phyloP scores from a whole-genome alignment of 2,888 invertebrate genomes.

The Xestia rhomboidea region DNA sequence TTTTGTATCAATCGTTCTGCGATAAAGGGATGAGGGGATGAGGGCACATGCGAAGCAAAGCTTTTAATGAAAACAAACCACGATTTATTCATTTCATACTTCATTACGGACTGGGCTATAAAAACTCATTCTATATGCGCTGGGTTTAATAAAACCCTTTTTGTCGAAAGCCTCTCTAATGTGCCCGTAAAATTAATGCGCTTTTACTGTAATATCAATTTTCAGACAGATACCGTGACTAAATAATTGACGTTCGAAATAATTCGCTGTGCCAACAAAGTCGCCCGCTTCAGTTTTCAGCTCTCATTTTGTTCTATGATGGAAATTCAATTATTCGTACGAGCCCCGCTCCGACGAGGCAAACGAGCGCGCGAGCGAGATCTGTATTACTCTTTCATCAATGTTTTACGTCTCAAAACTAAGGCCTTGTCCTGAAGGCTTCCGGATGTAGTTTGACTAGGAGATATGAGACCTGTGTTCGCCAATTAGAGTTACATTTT shows the following conservation, averaged over 20 bases:
- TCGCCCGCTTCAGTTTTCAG: conserved; percentile 89
- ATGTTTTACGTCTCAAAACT: conserved; percentile 85
- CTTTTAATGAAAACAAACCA: conserved; percentile 31
- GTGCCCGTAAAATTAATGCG: conserved; percentile 68
- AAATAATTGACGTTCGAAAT: conserved; percentile 89
- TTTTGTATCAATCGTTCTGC: conserved; percentile 11
- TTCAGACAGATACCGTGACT: conserved; percentile 83
- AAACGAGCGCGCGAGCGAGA: conserved; percentile 78
- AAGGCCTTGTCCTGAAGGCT: conserved; percentile 76
- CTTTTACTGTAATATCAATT: conserved; percentile 81
- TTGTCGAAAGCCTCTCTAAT: conserved; percentile 50
- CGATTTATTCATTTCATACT: conserved; percentile 22
- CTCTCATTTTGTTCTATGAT: conserved; percentile 90
- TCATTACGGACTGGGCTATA: conserved; percentile 29
- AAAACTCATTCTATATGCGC: conserved; percentile 45
- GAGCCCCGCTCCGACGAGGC: conserved; percentile 80
- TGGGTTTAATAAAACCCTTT: conserved; percentile 56
- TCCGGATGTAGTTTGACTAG: conserved; percentile 81
- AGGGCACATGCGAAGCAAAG: conserved; percentile 3
- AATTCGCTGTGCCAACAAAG: conserved; percentile 89
- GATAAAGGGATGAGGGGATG: conserved; percentile 11
- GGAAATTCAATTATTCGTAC: conserved; percentile 90
- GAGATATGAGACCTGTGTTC: conserved; percentile 87
- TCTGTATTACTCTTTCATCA: conserved; percentile 86
- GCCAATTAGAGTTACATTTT: conserved; percentile 90